Evolutionary conservation across 2,113 vertebrate genomes (phyloP).

Genomic region (Strix aluco): DNA sequence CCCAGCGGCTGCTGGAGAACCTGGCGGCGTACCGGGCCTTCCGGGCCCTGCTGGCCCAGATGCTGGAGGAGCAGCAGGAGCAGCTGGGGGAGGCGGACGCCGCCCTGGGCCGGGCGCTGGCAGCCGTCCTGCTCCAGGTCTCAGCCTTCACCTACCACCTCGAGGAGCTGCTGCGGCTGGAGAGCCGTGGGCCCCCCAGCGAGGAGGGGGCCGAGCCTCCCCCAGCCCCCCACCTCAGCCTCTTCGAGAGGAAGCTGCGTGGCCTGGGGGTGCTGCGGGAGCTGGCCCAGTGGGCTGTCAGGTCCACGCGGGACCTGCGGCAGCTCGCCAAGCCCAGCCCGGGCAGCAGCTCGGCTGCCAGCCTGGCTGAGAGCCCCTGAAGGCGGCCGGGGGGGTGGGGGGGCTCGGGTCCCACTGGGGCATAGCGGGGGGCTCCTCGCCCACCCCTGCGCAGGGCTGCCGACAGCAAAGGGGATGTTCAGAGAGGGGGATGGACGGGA

Average conservation of each 20-base stretch:
- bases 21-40: constrained; percentile 74
- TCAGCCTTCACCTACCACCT: constrained; percentile 72
- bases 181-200: constrained; percentile 19
- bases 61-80: constrained; percentile 73
- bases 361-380: neutral
- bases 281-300: constrained; percentile 73
- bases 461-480: neutral
- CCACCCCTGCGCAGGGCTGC: neutral
- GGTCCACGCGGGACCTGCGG: constrained; percentile 70
- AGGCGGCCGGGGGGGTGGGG: rapidly evolving
- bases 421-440: neutral
- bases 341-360: neutral
- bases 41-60: constrained; percentile 63
- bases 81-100: constrained; percentile 50
- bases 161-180: constrained; percentile 72
- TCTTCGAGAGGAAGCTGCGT: constrained; percentile 74
- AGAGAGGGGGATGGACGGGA: rapidly evolving
- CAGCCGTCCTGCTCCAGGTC: constrained; percentile 67
- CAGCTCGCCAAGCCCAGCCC: constrained; percentile 54
- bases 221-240: neutral
- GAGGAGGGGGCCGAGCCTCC: neutral
- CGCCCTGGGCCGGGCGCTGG: constrained; percentile 64
- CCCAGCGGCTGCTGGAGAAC: constrained; percentile 71
- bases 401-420: neutral
- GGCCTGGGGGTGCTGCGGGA: constrained; percentile 76